Percentiles rank a stretch among this genome's conserved stretches.
Evolutionary conservation across 2,888 invertebrate species (phyloP).

Genomic region (Altica lythri): DNA sequence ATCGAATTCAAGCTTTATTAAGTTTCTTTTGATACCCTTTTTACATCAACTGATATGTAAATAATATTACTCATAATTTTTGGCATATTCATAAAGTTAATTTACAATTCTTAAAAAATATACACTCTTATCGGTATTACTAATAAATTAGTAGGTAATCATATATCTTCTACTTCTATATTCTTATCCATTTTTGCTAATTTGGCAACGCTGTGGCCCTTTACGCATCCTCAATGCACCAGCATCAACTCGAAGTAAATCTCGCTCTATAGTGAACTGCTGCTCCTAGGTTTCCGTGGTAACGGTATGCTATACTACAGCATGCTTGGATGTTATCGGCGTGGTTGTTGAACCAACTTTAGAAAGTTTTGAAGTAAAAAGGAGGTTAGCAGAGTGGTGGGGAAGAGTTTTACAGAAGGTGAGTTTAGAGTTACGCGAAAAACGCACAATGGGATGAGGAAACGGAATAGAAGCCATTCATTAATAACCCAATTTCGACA

Average conservation of each 20-base stretch:
- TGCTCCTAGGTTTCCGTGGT: constrained; percentile 41
- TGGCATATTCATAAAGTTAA: too few species aligned
- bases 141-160: too few species aligned
- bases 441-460: background rate
- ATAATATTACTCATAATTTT: too few species aligned
- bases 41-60: too few species aligned
- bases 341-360: constrained; percentile 22
- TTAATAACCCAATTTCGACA: too few species aligned
- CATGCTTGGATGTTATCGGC: constrained; percentile 19
- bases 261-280: constrained; percentile 23
- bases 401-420: constrained; percentile 5
- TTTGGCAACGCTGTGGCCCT: constrained; percentile 29
- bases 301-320: constrained; percentile 25
- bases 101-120: too few species aligned
- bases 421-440: background rate
- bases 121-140: too few species aligned
- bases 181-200: too few species aligned
- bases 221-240: constrained; percentile 43
- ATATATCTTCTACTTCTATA: too few species aligned
- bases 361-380: constrained; percentile 23
- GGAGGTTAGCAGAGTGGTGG: constrained; percentile 17
- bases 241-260: constrained; percentile 32
- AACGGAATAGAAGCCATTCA: constrained; percentile 1
- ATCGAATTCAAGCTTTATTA: too few species aligned
- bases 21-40: too few species aligned